These are phyloP conservation scores for Premnoplex brunnescens DNA, from an alignment of 2,797 vertebrate genomes.

Conservation along the genomic window DNA sequence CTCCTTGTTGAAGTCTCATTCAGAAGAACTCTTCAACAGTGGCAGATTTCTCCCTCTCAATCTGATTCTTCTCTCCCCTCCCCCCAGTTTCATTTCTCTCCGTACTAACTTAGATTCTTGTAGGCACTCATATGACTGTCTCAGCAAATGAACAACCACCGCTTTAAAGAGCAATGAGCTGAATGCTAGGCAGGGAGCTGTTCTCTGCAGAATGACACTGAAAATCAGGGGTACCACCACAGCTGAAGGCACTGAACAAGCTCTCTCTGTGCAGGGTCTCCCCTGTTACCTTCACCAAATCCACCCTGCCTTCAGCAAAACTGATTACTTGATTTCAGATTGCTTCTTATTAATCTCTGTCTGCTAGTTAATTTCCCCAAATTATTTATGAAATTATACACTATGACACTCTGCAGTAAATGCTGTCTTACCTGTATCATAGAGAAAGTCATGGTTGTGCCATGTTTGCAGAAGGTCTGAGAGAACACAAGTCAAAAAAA, in stretches of 20 bases:
- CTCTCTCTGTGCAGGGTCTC: background rate
- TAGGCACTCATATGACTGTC: background rate
- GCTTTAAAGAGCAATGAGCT: background rate
- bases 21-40: background rate
- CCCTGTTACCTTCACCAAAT: background rate
- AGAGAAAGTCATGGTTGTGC: background rate
- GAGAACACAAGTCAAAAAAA: background rate
- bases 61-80: accelerated
- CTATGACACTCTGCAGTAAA: background rate
- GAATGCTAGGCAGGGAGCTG: background rate
- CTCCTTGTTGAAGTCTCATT: background rate
- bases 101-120: background rate
- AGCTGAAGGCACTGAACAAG: background rate
- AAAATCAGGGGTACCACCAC: background rate
- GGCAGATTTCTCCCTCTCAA: background rate
- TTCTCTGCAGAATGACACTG: background rate
- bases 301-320: background rate
- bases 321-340: background rate
- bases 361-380: background rate
- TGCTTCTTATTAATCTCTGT: background rate
- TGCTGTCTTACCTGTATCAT: background rate
- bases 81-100: background rate
- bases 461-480: background rate
- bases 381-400: background rate
- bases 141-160: background rate